Base-by-base conservation (phyloP, 2,797 vertebrate genomes). In the Geotrypetes seraphini region DNA sequence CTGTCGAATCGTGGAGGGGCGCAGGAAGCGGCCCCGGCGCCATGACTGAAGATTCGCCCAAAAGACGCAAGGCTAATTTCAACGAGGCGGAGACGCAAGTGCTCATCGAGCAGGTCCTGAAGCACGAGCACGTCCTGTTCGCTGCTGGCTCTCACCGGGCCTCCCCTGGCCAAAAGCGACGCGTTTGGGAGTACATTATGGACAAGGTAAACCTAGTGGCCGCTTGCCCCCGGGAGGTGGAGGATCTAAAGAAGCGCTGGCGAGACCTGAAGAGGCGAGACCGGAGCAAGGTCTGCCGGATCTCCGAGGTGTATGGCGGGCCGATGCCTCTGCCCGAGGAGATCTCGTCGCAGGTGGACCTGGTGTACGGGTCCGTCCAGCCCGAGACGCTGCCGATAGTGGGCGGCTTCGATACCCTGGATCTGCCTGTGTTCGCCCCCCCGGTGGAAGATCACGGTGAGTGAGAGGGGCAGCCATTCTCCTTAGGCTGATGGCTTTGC, bases 31-130 rank as follows among this genome's bases (percentile, higher is more conserved):
- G 22, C 7, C 12, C 12, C 6, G 22, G 3, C 7, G 5, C 12
- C 14, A 60, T 67, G 64, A 60, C 60, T 15, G 64, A 64, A 14
- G 64, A 68, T 33, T 64, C 60, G 10, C 64, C 64, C 1, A 68
- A 68, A 33, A 45, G 64, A 40, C 64, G 64, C 53, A 65, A 68
- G 22, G 64, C 64, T 21, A 68, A 68, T 28, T 68, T 68, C 43
- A 68, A 68, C 39, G 64, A 68, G 41, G 64, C 61, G 31, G 65
- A 65, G 61, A 68, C 65, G 7, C 61, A 62, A 56, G 61, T 68
- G 56, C 53, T 68, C 46, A 53, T 68, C 32, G 65, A 68, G 50
- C 61, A 68, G 61, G 61, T 65, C 65, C 50, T 68, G 50, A 57
- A 50, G 17, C 61, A 68, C 56, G 58, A 68, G 33, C 65, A 41